Base-by-base conservation (phyloP, 2,888 invertebrate species). In the Allophyes oxyacanthae region DNA sequence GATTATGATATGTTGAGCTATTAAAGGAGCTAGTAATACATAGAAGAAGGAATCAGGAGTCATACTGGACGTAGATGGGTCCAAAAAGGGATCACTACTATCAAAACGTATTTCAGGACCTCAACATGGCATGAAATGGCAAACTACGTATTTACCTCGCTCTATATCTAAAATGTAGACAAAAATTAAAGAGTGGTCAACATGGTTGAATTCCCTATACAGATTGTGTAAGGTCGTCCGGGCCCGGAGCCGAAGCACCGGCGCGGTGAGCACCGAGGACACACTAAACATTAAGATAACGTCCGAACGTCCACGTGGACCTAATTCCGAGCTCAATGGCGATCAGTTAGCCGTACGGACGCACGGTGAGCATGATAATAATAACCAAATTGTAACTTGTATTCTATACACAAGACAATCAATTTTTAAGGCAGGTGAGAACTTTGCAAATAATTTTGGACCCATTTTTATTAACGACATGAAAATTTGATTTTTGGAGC, bases 331-430 rank as follows among this genome's bases (percentile, higher is more conserved):
- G 42, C 49, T 54, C 60, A 63, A 56, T 57, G 73, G 34, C 45
- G 59, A 64, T 60, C 57, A 51, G 73, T 66, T 64, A 65, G 59
- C 76, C 62, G 55, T 69, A 42, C 42, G 62, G 64, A 28, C 42
- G 46, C 48, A 41, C 46, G 44, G 49, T 42, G 30, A 50, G 30
- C 49, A 53, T 57, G 49, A 54, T 53, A 55, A 64, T 52, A 54
- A 45, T 45, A 49, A 54, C 36, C 36, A 49, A 51, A n/a, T 54
- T 40, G 20, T 20, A 20, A 20, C 40, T 48, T 53, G 53, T 66
- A 58, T 72, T 72, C 57, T 62, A 62, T 58, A 71, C 57, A 52
- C 38, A 42, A 9, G n/a, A 20, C 25, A 53, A 52, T 25, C n/a
- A 56, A 37, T 38, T 58, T 60, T 48, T 34, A 13, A 6, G 37